Base-by-base conservation (phyloP, 2,797 vertebrate species). In the Pseudochromis fuscus region DNA sequence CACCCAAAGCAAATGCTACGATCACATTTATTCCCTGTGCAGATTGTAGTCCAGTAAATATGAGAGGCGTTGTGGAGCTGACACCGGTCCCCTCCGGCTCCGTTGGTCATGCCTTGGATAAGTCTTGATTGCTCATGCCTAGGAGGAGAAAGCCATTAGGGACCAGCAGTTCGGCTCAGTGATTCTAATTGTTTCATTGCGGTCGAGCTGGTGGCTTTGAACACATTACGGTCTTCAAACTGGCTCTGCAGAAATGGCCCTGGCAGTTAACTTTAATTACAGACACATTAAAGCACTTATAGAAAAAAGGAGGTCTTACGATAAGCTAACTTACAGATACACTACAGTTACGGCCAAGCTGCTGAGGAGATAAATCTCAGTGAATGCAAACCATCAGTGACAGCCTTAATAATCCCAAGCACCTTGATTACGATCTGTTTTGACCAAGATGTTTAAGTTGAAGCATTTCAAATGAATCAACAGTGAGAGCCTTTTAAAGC, bases 111-210 rank as follows among this genome's bases (percentile, higher is more conserved):
- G 88, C 73, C 81, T 87, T 82, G 76, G 70, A 86, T 79, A 70
- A 55, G 77, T 68, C 87, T 81, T 88, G 87, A 88, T 90, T 83
- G 81, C 81, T 87, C 61, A 82, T 86, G 86, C 80, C 88, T 88
- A 25, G 82, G 44, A 86, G 77, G 75, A 82, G 53, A 76, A 72
- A 58, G 64, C 84, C 85, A 85, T 90, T 81, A 85, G 76, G 44
- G 82, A 87, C 73, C 87, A 84, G 81, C 82, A 88, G 67, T 89
- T 91, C 40, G 55, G 55, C 81, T 87, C 78, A 67, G 67, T 80
- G 81, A 78, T 87, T 79, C 84, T 91, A 90, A 93, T 91, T 90
- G 90, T 91, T 91, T 90, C 91, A 91, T 89, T 84, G 86, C 88
- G 82, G 82, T 87, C 56, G 74, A 81, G 82, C 77, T 79, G 81